Evolutionary conservation across 2,797 vertebrate species (phyloP).

Genomic region (Erethizon dorsatum): DNA sequence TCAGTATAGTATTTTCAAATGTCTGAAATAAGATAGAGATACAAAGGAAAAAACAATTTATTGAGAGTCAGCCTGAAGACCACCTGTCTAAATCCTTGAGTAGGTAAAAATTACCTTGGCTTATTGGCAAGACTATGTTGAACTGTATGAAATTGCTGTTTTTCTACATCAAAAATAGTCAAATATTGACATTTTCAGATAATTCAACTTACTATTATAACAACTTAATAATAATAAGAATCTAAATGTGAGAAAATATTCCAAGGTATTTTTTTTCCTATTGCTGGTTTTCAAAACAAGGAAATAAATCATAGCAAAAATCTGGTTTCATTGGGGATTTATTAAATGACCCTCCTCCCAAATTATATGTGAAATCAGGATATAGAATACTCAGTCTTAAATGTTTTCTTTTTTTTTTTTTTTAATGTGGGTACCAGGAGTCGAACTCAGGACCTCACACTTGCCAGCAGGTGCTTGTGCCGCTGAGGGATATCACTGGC

Average conservation of each 20-base stretch:
- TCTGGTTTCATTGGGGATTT: neutral
- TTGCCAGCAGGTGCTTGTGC: too few relatives aligned
- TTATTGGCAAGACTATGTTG: neutral
- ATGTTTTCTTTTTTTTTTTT: neutral
- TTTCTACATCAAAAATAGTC: conserved; percentile 7
- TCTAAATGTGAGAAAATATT: conserved; percentile 33
- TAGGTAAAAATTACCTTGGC: conserved; percentile 54
- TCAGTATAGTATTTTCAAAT: conserved; percentile 61
- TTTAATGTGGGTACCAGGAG: too few relatives aligned
- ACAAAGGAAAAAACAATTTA: conserved; percentile 22
- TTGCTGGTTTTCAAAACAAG: conserved; percentile 66
- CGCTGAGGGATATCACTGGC: too few relatives aligned
- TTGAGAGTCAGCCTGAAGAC: conserved; percentile 44
- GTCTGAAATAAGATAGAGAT: neutral
- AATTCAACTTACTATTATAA: conserved; percentile 4
- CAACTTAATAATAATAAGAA: neutral
- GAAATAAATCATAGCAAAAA: conserved; percentile 45
- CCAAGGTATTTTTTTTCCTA: neutral
- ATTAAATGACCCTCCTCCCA: conserved; percentile 3
- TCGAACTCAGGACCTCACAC: too few relatives aligned
- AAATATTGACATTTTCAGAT: conserved; percentile 7
- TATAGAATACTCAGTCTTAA: neutral
- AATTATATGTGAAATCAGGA: neutral
- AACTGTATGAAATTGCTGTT: neutral
- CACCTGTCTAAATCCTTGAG: conserved; percentile 15